Percentiles rank a stretch among this genome's conserved stretches.
These are phyloP conservation scores for Holothuria glaberrima DNA, from an alignment of 35 echinoderm and acorn worm species.

Conservation along the genomic window DNA sequence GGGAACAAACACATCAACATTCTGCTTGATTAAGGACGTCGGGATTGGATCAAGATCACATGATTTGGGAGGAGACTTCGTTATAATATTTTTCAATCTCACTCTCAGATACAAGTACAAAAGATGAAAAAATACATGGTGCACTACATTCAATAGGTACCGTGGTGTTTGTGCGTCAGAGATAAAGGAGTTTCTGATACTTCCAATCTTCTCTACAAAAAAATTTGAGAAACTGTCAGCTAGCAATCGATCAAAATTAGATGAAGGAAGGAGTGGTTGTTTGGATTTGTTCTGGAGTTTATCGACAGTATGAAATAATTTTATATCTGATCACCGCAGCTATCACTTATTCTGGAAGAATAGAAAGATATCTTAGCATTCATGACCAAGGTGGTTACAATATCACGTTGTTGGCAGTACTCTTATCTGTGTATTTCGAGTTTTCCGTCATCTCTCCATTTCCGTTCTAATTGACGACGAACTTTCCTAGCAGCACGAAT, in stretches of 20 bases:
- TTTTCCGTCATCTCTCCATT: too few species aligned
- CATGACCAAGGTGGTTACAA: too few species aligned
- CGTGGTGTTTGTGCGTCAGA: background rate
- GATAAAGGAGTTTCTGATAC: constrained; percentile 26
- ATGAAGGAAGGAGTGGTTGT: constrained; percentile 11
- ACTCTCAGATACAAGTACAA: constrained; percentile 3
- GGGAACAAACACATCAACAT: too few species aligned
- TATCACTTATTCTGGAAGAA: background rate
- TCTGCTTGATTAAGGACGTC: constrained; percentile 54
- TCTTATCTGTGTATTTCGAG: constrained; percentile 21
- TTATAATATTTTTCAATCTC: constrained; percentile 47
- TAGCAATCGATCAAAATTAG: constrained; percentile 16
- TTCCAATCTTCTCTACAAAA: too few species aligned
- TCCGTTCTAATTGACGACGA: too few species aligned
- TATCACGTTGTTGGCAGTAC: constrained; percentile 1
- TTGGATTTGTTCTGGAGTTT: background rate
- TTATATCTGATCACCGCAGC: constrained; percentile 10
- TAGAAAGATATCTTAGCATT: background rate
- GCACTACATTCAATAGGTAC: background rate
- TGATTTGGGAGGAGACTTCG: constrained; percentile 56
- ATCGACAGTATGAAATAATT: background rate
- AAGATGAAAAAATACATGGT: constrained; percentile 10
- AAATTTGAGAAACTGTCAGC: too few species aligned
- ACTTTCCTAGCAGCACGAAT: too few species aligned
- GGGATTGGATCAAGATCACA: too few species aligned